Conservation (phyloP, 2,797 vertebrate species). For the Pagetopsis macropterus region DNA sequence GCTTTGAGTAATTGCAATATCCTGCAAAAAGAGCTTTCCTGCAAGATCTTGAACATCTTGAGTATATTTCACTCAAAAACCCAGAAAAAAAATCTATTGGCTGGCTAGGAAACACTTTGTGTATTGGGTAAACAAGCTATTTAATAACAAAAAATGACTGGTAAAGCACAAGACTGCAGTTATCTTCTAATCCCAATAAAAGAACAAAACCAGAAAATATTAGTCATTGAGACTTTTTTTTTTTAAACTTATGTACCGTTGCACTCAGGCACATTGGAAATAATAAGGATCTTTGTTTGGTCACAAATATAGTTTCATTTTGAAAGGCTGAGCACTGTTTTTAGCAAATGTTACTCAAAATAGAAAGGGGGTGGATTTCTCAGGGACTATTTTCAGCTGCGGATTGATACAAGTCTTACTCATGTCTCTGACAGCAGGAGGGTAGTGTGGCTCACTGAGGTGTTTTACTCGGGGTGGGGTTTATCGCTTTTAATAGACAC, state of each 20-base stretch:
- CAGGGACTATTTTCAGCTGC: neutral
- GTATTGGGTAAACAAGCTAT: neutral
- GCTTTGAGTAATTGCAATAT: neutral
- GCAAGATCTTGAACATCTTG: neutral
- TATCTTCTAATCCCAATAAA: neutral
- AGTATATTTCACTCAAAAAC: neutral
- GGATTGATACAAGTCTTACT: neutral
- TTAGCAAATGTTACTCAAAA: neutral
- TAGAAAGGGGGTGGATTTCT: neutral
- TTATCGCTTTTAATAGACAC: neutral
- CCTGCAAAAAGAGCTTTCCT: neutral
- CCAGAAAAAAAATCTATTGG: neutral
- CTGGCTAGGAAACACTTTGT: neutral
- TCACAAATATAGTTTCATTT: no score
- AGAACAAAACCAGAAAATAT: neutral
- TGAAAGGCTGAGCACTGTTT: neutral
- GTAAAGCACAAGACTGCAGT: neutral
- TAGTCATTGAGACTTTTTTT: neutral
- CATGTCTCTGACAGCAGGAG: neutral
- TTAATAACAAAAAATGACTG: neutral
- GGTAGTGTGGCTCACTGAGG: neutral
- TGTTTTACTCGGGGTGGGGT: neutral
- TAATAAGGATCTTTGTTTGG: no score
- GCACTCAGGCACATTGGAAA: neutral
- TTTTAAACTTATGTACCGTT: neutral